Evolutionary conservation across 2,888 invertebrate species (phyloP), one percentile per base, ranked within the genome.

Genomic region (Orchestes rusci): DNA sequence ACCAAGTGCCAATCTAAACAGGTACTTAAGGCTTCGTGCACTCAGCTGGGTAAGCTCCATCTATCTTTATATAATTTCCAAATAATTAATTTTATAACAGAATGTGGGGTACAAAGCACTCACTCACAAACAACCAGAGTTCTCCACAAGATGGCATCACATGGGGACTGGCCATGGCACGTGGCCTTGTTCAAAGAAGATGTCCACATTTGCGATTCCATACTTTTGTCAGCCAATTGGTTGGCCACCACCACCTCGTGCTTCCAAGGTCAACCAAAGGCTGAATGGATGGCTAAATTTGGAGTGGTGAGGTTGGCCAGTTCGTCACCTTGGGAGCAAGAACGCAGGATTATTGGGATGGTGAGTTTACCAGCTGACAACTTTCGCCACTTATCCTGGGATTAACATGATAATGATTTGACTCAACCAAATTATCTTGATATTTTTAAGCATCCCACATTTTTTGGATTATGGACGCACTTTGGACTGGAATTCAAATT

Each of bases 81-180:
- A n/a, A n/a, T n/a, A n/a, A n/a, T n/a, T n/a, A n/a, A n/a, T 16
- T 15, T 38, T 29, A 8, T 13, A 20, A 17, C 18, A 65, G 68
- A 67, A 56, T 70, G 69, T 48, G 70, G 70, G 2, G 46, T 61
- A 10, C 69, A 67, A 54, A 60, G 58, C 12, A 64, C 67, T 0
- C 64, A 64, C 33, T 52, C 57, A 4, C 48, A 52, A 18, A 59
- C 58, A 1, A 48, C 59, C 8, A 60, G 61, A 36, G 50, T 57
- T 2, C 68, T 89, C 48, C 74, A 78, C 27, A 84, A 86, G 59
- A 81, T 85, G 68, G 77, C 88, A 1, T 74, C 74, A 3, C 83
- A 85, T 1, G 90, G 89, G 2, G 89, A 90, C 65, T 90, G 91
- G 91, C 92, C 92, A n/a, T 92, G 92, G 91, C 82, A 89, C 62